A percentile compares a stretch with the other conserved stretches of the same genome.
Conservation (phyloP, 2,797 vertebrate genomes). For the Paramormyrops hopkinsi region DNA sequence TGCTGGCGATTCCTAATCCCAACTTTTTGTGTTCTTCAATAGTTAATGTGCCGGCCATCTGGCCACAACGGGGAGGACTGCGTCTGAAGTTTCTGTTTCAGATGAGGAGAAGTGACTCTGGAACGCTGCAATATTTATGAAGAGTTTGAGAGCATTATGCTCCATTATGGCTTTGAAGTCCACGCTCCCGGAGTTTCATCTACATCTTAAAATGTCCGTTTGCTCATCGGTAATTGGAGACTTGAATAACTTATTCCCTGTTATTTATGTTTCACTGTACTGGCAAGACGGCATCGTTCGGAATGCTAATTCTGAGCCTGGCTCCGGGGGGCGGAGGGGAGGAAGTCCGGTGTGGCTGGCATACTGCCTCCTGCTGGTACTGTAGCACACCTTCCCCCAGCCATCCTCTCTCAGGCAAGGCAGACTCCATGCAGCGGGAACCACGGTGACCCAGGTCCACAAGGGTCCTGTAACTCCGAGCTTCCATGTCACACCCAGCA, state of each 20-base stretch:
- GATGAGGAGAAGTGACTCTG: conserved; percentile 59
- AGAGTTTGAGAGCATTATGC: conserved; percentile 61
- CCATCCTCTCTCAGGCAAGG: background rate
- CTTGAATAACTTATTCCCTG: conserved; percentile 23
- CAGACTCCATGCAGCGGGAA: background rate
- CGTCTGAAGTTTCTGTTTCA: conserved; percentile 59
- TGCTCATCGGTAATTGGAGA: conserved; percentile 47
- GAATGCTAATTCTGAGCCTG: conserved; percentile 32
- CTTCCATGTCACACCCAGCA: background rate
- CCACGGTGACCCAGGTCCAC: background rate
- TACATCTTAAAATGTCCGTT: conserved; percentile 38
- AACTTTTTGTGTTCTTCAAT: conserved; percentile 64
- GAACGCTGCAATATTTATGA: conserved; percentile 63
- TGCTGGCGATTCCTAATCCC: conserved; percentile 55
- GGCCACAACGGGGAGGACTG: conserved; percentile 46
- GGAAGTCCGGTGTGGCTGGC: conserved; percentile 19
- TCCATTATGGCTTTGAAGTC: conserved; percentile 56
- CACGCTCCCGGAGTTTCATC: conserved; percentile 45
- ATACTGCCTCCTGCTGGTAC: background rate
- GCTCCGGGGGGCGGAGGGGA: conserved; percentile 10
- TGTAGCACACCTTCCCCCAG: background rate
- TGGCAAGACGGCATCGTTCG: conserved; percentile 15
- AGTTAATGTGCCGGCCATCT: conserved; percentile 62
- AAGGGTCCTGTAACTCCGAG: background rate
- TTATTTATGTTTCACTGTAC: conserved; percentile 32